Conservation (phyloP, 35 echinoderm and acorn worm species). For the Hemicentrotus pulcherrimus region DNA sequence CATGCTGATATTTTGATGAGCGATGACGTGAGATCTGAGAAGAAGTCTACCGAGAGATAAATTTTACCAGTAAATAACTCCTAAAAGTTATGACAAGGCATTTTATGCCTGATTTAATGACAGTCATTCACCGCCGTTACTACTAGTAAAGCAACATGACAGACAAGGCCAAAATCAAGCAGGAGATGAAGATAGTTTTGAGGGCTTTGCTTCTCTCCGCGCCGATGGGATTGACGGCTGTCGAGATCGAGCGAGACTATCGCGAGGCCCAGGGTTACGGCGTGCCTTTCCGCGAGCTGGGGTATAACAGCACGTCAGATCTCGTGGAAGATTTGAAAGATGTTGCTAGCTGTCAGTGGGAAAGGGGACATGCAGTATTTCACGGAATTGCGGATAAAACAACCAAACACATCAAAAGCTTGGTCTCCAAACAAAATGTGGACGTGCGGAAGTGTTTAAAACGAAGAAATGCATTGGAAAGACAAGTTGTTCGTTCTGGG, state of each 20-base stretch:
- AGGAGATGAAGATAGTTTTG: slow-evolving; percentile 83
- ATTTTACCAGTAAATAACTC: too few species aligned
- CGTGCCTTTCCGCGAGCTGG: slow-evolving; percentile 72
- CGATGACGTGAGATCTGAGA: too few species aligned
- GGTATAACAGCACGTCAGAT: slow-evolving; percentile 77
- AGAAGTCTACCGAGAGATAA: too few species aligned
- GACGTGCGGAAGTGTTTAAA: slow-evolving; percentile 74
- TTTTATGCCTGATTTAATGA: background rate
- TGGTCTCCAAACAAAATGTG: slow-evolving; percentile 85
- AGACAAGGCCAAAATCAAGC: slow-evolving; percentile 84
- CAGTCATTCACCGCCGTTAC: background rate
- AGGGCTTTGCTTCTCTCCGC: slow-evolving; percentile 80
- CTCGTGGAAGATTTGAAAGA: slow-evolving; percentile 79
- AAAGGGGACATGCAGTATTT: slow-evolving; percentile 77
- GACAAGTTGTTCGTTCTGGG: background rate
- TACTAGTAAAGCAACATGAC: slow-evolving; percentile 65
- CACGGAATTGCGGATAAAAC: slow-evolving; percentile 75
- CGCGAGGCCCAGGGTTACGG: slow-evolving; percentile 58
- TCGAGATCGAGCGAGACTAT: slow-evolving; percentile 83
- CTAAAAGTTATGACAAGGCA: background rate
- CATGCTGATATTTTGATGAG: too few species aligned
- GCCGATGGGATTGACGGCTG: slow-evolving; percentile 77
- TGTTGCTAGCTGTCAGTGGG: slow-evolving; percentile 62
- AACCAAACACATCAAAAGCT: slow-evolving; percentile 81
- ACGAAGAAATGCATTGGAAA: slow-evolving; percentile 55